Evolutionary conservation across 2,797 vertebrate genomes (phyloP).

Genomic region (Peromyscus nudipes): DNA sequence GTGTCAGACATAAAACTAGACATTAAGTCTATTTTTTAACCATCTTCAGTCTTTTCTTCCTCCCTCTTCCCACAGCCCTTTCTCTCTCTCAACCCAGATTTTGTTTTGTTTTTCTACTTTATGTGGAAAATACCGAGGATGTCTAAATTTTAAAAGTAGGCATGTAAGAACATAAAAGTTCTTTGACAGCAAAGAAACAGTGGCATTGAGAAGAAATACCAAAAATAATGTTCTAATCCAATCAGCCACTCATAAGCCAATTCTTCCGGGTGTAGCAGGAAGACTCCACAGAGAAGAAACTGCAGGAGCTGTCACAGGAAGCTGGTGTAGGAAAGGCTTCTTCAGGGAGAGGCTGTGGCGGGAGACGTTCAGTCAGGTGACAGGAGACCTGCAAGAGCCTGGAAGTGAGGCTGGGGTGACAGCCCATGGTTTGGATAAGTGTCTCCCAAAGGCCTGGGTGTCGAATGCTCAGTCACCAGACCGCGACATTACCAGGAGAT

Average conservation of each 20-base stretch:
- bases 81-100: not conserved
- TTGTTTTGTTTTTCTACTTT: not conserved
- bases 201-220: not conserved
- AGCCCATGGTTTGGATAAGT: not conserved
- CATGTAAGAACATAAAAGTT: not conserved
- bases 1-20: conserved; percentile 35
- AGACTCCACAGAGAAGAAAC: not conserved
- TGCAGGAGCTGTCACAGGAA: not conserved
- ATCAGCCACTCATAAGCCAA: not conserved
- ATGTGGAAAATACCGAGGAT: too few species aligned
- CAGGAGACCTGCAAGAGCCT: not conserved
- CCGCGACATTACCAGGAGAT: not conserved
- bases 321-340: not conserved
- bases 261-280: not conserved
- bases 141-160: too few species aligned
- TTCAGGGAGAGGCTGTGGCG: not conserved
- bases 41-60: not conserved
- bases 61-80: too few species aligned
- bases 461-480: not conserved
- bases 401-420: not conserved
- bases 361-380: not conserved
- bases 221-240: not conserved
- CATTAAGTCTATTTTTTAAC: not conserved
- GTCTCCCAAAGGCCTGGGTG: not conserved
- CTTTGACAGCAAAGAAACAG: conserved; percentile 18